Evolutionary conservation across 2,888 invertebrate species (phyloP).

Genomic region (Eupithecia exiguata): DNA sequence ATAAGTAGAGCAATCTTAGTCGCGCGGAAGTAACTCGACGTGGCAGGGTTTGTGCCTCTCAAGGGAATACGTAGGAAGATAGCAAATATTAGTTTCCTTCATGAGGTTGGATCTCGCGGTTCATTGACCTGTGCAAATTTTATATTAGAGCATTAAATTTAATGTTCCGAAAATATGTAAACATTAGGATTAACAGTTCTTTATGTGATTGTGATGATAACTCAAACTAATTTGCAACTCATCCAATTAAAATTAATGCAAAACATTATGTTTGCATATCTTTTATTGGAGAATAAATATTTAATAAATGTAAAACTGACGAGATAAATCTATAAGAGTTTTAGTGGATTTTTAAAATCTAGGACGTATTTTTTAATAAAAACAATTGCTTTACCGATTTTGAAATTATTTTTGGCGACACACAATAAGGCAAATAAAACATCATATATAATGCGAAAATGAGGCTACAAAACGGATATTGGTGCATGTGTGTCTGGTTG

Average conservation of each 20-base stretch:
- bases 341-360: background rate
- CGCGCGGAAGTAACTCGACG: constrained; percentile 71
- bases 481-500: constrained; percentile 10
- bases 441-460: background rate
- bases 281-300: background rate
- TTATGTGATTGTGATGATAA: constrained; percentile 21
- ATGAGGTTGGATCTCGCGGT: constrained; percentile 66
- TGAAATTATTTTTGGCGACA: background rate
- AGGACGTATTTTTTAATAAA: background rate
- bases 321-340: background rate
- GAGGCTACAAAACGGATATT: constrained; percentile 10
- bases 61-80: constrained; percentile 74
- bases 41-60: constrained; percentile 68
- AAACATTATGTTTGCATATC: constrained; percentile 22
- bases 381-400: background rate
- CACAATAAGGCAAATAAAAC: background rate
- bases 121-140: constrained; percentile 77
- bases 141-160: constrained; percentile 38
- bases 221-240: constrained; percentile 17
- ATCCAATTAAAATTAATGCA: constrained; percentile 28
- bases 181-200: constrained; percentile 26
- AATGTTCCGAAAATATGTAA: background rate
- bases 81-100: constrained; percentile 79
- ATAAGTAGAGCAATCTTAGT: constrained; percentile 56
- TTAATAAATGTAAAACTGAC: background rate